Conservation (phyloP, 2,888 invertebrate genomes). For the Drosophila kambysellisi region DNA sequence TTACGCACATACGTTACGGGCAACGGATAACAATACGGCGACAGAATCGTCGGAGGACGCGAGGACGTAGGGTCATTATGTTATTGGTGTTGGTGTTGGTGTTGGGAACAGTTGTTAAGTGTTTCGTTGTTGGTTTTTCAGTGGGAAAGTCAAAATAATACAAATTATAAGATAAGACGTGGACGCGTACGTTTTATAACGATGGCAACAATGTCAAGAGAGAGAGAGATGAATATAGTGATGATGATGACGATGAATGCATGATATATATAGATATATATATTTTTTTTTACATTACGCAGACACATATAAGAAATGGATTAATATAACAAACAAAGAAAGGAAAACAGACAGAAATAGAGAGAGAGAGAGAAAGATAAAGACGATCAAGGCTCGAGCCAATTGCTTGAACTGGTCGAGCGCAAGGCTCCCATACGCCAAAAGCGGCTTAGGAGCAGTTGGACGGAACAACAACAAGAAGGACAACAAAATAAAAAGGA, state of each 20-base stretch:
- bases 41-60: background rate
- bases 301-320: constrained; percentile 16
- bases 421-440: constrained; percentile 5
- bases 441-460: background rate
- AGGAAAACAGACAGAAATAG: constrained; percentile 10
- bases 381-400: background rate
- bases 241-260: constrained; percentile 25
- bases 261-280: constrained; percentile 4
- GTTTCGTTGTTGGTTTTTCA: constrained; percentile 21
- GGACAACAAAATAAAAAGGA: constrained; percentile 10
- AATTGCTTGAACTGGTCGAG: background rate
- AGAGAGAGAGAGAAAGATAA: constrained; percentile 12
- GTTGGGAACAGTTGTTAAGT: constrained; percentile 29
- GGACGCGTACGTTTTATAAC: constrained; percentile 17
- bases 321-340: constrained; percentile 1
- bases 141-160: constrained; percentile 28
- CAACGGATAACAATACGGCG: background rate
- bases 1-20: constrained; percentile 40
- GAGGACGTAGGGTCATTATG: background rate
- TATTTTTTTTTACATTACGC: constrained; percentile 13
- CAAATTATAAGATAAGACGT: constrained; percentile 35
- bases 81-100: constrained; percentile 12
- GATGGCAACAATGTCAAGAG: constrained; percentile 17
- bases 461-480: constrained; percentile 20
- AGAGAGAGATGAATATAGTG: constrained; percentile 20